Conservation (phyloP, 2,797 vertebrate species). For the Sebastes taczanowskii region DNA sequence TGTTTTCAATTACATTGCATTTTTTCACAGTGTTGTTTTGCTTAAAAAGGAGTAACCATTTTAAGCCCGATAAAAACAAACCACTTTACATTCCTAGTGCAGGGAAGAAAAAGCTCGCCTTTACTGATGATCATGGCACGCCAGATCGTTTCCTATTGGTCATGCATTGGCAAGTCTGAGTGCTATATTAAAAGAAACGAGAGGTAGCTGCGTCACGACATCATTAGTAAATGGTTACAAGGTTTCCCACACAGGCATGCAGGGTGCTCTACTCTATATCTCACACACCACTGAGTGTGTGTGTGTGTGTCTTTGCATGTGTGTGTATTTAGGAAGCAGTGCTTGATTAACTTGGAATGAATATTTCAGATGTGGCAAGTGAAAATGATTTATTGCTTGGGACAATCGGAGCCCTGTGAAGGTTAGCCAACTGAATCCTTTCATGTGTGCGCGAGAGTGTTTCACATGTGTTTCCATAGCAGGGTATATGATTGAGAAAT, state of each 20-base stretch:
- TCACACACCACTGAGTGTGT: neutral
- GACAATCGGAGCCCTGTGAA: slow-evolving; percentile 57
- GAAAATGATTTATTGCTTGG: slow-evolving; percentile 67
- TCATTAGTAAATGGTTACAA: slow-evolving; percentile 39
- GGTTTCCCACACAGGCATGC: slow-evolving; percentile 31
- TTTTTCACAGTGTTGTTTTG: neutral
- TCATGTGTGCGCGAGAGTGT: slow-evolving; percentile 8
- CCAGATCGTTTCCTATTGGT: neutral
- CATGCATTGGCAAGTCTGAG: slow-evolving; percentile 24
- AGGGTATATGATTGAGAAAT: slow-evolving; percentile 40
- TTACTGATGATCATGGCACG: neutral
- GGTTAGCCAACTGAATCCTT: slow-evolving; percentile 25
- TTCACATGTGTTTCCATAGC: neutral
- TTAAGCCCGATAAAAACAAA: neutral
- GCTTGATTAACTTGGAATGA: slow-evolving; percentile 68
- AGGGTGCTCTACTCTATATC: slow-evolving; percentile 10
- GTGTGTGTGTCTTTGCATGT: slow-evolving; percentile 4
- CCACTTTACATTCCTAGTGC: neutral
- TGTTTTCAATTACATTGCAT: neutral
- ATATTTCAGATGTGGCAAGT: slow-evolving; percentile 68
- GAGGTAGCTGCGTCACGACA: slow-evolving; percentile 29
- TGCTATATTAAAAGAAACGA: slow-evolving; percentile 35
- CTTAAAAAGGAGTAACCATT: neutral
- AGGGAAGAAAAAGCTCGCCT: neutral
- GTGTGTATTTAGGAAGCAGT: slow-evolving; percentile 26